Evolutionary conservation across 2,888 invertebrate genomes (phyloP), one percentile per base, ranked within the genome.

Genomic region (Platerodrilus igneus): DNA sequence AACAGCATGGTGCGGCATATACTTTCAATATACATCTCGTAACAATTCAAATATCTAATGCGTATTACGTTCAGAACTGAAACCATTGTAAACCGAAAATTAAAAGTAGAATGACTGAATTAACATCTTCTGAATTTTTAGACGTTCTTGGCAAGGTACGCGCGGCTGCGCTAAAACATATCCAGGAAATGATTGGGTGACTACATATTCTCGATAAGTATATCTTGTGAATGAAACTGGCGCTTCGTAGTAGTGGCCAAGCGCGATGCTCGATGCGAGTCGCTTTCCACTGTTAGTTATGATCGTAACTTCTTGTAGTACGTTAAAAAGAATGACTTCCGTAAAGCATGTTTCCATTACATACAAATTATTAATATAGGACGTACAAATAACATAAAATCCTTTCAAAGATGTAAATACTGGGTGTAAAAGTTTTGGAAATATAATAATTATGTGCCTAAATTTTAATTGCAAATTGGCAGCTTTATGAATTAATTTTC

Each of bases 271-370:
- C 47, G 44, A 56, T 51, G 50, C 55, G 51, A 57, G 53, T 61
- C 50, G 52, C 58, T 55, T 56, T 57, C 55, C 56, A 63, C 52
- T 53, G 53, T 52, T 51, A 53, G 58, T 45, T 41, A 51, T 50
- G 56, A 51, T 51, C 45, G 40, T 51, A 51, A 49, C 35, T 48
- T 40, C 41, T 29, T 34, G 28, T 28, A 39, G 34, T 22, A 41
- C 23, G 39, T 38, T 22, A 28, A 37, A 40, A 39, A 36, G 47
- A 41, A n/a, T n/a, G n/a, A n/a, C n/a, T n/a, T n/a, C n/a, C n/a
- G n/a, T n/a, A n/a, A n/a, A n/a, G n/a, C n/a, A n/a, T n/a, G n/a
- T n/a, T n/a, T n/a, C n/a, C n/a, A n/a, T n/a, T n/a, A n/a, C n/a
- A n/a, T n/a, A n/a, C n/a, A n/a, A n/a, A n/a, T n/a, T n/a, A n/a